Percentiles rank a stretch among this genome's conserved stretches.
These are phyloP conservation scores for Oxyteleia sp. DNA, from an alignment of 2,888 invertebrate genomes.

Conservation along the genomic window DNA sequence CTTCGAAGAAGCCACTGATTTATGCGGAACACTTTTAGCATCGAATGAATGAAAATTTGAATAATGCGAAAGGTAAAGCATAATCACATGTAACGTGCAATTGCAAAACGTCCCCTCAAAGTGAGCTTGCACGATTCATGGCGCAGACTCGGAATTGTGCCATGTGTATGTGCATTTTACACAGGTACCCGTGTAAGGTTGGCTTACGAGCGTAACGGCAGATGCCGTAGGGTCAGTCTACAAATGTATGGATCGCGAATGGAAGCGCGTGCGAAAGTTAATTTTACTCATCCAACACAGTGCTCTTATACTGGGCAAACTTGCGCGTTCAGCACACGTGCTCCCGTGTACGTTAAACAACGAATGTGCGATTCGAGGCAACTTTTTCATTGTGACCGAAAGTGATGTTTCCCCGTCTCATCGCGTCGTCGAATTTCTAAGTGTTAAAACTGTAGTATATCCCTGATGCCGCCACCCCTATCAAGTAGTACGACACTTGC, in stretches of 20 bases:
- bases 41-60: not conserved
- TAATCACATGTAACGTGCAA: not conserved
- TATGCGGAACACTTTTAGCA: not conserved
- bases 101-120: slow-evolving; percentile 11
- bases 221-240: slow-evolving; percentile 65
- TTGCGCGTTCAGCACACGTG: slow-evolving; percentile 4
- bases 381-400: not conserved
- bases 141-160: slow-evolving; percentile 62
- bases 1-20: not conserved
- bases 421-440: not conserved
- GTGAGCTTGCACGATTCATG: slow-evolving; percentile 33
- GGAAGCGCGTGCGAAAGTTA: slow-evolving; percentile 60
- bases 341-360: not conserved
- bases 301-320: slow-evolving; percentile 16
- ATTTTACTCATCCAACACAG: slow-evolving; percentile 39
- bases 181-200: slow-evolving; percentile 67
- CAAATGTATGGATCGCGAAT: slow-evolving; percentile 70
- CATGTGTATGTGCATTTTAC: slow-evolving; percentile 49
- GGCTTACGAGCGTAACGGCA: slow-evolving; percentile 40
- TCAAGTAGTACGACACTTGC: slow-evolving; percentile 12
- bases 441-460: slow-evolving; percentile 6
- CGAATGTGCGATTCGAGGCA: slow-evolving; percentile 1
- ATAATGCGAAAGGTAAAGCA: not conserved
- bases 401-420: slow-evolving; percentile 22
- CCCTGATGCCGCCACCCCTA: slow-evolving; percentile 36